phyloP scores from a whole-genome alignment of 2,888 invertebrate genomes.

The Dilophus febrilis region DNA sequence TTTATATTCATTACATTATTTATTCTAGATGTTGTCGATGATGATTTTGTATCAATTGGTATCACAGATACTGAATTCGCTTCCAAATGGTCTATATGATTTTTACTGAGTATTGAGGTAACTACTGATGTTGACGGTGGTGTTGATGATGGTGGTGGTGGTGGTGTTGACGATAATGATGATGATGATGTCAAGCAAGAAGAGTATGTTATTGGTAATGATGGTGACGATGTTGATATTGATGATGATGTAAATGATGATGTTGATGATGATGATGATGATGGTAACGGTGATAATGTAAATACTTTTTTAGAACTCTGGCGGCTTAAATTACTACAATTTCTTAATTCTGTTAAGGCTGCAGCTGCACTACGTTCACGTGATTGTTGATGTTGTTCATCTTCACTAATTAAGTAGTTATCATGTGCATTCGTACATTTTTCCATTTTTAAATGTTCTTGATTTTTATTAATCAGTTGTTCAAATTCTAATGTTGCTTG shows the following conservation, averaged over 20 bases:
- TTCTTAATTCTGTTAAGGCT: slow-evolving; percentile 28
- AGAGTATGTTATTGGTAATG: slow-evolving; percentile 4
- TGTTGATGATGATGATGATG: not conserved
- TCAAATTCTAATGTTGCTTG: slow-evolving; percentile 20
- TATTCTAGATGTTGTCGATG: not conserved
- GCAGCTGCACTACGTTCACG: slow-evolving; percentile 29
- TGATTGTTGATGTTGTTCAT: slow-evolving; percentile 19
- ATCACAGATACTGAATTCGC: slow-evolving; percentile 16
- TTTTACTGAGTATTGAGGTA: slow-evolving; percentile 15
- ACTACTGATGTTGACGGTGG: slow-evolving; percentile 25
- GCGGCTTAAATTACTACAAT: slow-evolving; percentile 11
- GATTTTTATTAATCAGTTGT: too few species aligned
- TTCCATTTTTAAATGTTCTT: too few species aligned
- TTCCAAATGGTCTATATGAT: slow-evolving; percentile 14
- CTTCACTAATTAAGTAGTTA: too few species aligned
- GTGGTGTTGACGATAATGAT: slow-evolving; percentile 5
- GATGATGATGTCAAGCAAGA: slow-evolving; percentile 7
- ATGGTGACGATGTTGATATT: slow-evolving; percentile 3
- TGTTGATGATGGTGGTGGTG: slow-evolving; percentile 2
- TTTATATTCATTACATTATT: not conserved
- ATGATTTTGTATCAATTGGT: slow-evolving; percentile 10
- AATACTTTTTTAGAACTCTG: slow-evolving; percentile 9
- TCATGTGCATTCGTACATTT: too few species aligned
- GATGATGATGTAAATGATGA: not conserved
- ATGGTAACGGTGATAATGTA: slow-evolving; percentile 5